Conservation (phyloP, 37 sponge, comb jelly and placozoan genomes). For the Crambe crambe region DNA sequence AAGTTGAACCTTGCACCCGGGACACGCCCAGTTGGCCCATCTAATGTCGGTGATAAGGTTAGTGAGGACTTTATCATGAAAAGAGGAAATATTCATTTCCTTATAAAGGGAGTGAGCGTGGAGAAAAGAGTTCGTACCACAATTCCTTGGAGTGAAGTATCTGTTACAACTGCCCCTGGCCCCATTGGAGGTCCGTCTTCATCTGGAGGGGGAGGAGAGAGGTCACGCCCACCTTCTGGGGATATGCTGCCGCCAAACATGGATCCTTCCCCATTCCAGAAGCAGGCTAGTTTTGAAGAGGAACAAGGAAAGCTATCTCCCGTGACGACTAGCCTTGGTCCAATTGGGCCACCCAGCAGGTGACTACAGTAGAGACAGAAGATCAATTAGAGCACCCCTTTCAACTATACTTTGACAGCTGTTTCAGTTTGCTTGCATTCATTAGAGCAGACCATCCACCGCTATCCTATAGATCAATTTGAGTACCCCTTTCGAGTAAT, state of each 20-base stretch:
- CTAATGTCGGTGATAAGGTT: slow-evolving; percentile 13
- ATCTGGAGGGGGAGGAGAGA: slow-evolving; percentile 1
- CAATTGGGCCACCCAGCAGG: slow-evolving; percentile 62
- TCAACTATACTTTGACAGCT: too few species aligned
- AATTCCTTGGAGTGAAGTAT: slow-evolving; percentile 24
- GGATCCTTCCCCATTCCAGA: not conserved
- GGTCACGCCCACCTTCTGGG: not conserved
- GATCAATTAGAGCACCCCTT: too few species aligned
- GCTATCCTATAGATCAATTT: too few species aligned
- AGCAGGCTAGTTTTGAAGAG: slow-evolving; percentile 1
- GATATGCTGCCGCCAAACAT: not conserved
- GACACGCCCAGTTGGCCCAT: slow-evolving; percentile 8
- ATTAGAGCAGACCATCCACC: too few species aligned
- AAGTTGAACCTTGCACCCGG: slow-evolving; percentile 70
- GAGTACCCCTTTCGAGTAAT: too few species aligned
- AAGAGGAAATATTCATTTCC: not conserved
- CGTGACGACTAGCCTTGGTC: slow-evolving; percentile 21
- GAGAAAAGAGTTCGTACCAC: not conserved
- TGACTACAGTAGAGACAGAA: slow-evolving; percentile 7
- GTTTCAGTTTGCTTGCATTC: too few species aligned
- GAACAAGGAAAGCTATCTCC: slow-evolving; percentile 24
- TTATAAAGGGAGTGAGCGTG: not conserved
- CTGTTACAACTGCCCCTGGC: not conserved
- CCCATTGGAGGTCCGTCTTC: not conserved
- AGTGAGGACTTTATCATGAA: not conserved